These are phyloP conservation scores for Amorpha juglandis DNA, from an alignment of 2,888 invertebrate species.

Conservation along the genomic window DNA sequence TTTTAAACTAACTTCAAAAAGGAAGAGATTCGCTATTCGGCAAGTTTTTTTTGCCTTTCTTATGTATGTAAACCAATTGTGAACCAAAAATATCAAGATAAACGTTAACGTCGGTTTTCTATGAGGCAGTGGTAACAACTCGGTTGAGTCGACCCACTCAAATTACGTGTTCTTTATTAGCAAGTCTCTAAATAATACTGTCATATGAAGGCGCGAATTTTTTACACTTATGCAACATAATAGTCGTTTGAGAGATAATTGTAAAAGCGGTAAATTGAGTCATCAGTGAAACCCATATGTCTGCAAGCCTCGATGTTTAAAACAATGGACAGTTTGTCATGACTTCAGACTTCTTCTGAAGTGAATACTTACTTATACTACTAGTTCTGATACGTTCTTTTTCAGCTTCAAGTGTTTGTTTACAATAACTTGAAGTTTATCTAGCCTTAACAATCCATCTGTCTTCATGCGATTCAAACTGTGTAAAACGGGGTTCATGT, in stretches of 20 bases:
- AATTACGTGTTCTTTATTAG: no score
- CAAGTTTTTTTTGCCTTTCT: no score
- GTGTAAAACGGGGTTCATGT: neutral
- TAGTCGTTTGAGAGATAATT: slow-evolving; percentile 11
- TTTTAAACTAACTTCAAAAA: no score
- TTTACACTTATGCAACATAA: slow-evolving; percentile 4
- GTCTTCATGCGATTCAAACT: neutral
- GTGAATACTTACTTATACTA: no score
- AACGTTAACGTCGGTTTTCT: no score
- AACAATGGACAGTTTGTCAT: slow-evolving; percentile 7
- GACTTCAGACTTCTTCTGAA: no score
- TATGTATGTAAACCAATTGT: no score
- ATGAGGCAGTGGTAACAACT: no score
- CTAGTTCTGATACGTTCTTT: neutral
- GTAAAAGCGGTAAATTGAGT: slow-evolving; percentile 11
- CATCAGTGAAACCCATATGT: slow-evolving; percentile 34
- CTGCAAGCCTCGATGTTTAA: slow-evolving; percentile 29
- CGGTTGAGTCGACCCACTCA: no score
- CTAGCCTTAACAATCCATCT: neutral
- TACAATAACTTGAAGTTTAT: neutral
- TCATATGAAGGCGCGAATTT: neutral
- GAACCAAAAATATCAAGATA: no score
- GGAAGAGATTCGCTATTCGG: no score
- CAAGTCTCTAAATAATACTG: neutral
- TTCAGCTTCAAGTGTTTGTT: neutral